A percentile compares a stretch with the other conserved stretches of the same genome.
phyloP scores from a whole-genome alignment of 2,888 invertebrate genomes.

The Arenicola marina region DNA sequence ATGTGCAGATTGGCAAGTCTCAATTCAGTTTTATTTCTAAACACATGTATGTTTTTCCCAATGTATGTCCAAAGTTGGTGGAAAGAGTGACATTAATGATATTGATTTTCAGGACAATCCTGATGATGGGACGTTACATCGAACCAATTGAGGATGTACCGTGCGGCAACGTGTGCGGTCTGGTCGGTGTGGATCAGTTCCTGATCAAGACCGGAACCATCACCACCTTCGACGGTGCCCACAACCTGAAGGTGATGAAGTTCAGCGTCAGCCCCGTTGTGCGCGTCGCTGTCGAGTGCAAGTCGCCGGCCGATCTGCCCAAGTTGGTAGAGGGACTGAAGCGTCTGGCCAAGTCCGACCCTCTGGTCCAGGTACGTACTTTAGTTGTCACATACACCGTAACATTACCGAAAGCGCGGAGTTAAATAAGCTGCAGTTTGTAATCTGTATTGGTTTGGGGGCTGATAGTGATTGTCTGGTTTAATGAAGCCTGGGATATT shows the following conservation, averaged over 20 bases:
- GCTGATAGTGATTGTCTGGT: too few relatives aligned
- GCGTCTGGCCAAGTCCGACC: conserved; percentile 99
- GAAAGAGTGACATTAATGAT: too few relatives aligned
- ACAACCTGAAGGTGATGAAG: conserved; percentile 99
- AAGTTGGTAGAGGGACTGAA: conserved; percentile 98
- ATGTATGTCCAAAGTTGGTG: too few relatives aligned
- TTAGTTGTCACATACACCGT: too few relatives aligned
- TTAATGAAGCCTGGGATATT: too few relatives aligned
- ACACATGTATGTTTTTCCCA: too few relatives aligned
- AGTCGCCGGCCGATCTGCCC: conserved; percentile 98
- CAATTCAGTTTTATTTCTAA: too few relatives aligned
- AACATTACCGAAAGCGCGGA: too few relatives aligned
- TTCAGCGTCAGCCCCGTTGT: conserved; percentile 99
- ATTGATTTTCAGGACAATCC: conserved; percentile 76
- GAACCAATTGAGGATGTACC: conserved; percentile 99
- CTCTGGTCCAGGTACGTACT: conserved; percentile 80
- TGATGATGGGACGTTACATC: conserved; percentile 99
- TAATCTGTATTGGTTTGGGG: too few relatives aligned
- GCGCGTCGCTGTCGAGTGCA: conserved; percentile 98
- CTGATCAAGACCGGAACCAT: conserved; percentile 99
- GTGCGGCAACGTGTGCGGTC: conserved; percentile 98
- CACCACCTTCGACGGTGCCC: conserved; percentile 97
- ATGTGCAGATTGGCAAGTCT: background rate
- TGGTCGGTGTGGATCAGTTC: conserved; percentile 99
- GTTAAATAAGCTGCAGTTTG: too few relatives aligned